Percentiles rank a stretch among this genome's conserved stretches.
Evolutionary conservation across 2,888 invertebrate genomes (phyloP).

Genomic region (Heteromurus nitidus): DNA sequence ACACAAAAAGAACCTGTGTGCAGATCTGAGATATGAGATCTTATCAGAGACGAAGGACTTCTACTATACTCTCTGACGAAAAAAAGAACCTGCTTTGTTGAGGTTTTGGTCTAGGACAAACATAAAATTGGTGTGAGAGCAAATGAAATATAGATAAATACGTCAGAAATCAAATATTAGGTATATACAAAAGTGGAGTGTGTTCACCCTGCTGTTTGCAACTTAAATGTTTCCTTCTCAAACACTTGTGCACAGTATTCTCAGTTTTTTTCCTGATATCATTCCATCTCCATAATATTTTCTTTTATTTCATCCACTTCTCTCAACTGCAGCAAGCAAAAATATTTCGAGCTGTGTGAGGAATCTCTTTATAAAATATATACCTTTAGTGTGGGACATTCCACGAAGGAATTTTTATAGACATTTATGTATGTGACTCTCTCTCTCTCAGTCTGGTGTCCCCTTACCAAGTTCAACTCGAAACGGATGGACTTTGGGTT

Average conservation of each 20-base stretch:
- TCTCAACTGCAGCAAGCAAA: conserved; percentile 20
- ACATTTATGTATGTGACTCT: conserved; percentile 34
- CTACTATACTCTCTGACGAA: not conserved
- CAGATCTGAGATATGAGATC: conserved; percentile 33
- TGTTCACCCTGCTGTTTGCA: conserved; percentile 51
- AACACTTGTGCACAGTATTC: not conserved
- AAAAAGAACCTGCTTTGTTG: not conserved
- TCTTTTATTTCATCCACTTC: not conserved
- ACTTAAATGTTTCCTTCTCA: conserved; percentile 9
- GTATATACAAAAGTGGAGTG: conserved; percentile 7
- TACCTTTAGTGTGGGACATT: conserved; percentile 9
- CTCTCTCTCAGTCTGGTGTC: conserved; percentile 59
- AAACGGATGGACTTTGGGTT: not conserved
- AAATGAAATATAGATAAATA: conserved; percentile 26
- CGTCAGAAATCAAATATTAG: conserved; percentile 5
- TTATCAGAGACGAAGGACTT: not conserved
- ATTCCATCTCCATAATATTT: conserved; percentile 43
- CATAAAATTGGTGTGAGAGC: conserved; percentile 35
- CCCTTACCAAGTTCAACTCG: conserved; percentile 1
- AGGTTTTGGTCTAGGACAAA: not conserved
- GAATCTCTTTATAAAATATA: not conserved
- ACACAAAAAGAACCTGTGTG: conserved; percentile 8
- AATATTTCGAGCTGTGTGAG: conserved; percentile 5
- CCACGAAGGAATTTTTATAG: conserved; percentile 60
- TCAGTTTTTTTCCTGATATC: conserved; percentile 17